Evolutionary conservation across 2,797 vertebrate species (phyloP).

Genomic region (Peromyscus aztecus): DNA sequence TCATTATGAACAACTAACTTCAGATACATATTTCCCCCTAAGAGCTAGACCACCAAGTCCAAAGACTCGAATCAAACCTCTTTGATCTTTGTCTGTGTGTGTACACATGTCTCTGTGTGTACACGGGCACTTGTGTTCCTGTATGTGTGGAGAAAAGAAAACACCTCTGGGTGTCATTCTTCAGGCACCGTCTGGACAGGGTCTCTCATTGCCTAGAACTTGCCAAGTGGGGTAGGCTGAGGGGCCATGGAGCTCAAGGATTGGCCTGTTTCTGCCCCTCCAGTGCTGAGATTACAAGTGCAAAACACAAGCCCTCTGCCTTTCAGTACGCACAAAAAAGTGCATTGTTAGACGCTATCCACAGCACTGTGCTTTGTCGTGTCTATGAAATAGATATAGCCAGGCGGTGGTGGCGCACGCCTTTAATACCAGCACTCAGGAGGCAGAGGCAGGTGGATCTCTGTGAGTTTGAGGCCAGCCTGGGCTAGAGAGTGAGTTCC

Average conservation of each 20-base stretch:
- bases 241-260: background rate
- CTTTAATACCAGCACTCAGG: too few relatives aligned
- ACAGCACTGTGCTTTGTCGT: background rate
- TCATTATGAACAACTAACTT: constrained; percentile 29
- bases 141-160: background rate
- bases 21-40: background rate
- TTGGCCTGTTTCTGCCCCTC: background rate
- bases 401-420: too few relatives aligned
- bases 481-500: too few relatives aligned
- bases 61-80: constrained; percentile 24
- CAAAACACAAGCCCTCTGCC: background rate
- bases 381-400: constrained; percentile 24
- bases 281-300: background rate
- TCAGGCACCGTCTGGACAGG: background rate
- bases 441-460: too few relatives aligned
- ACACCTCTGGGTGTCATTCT: background rate
- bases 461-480: too few relatives aligned
- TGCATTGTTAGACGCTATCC: constrained; percentile 8
- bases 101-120: background rate
- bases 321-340: background rate
- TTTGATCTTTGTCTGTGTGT: background rate
- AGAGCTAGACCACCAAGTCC: background rate
- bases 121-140: background rate
- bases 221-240: background rate
- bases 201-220: background rate